Percentiles rank a stretch among this genome's conserved stretches.
Conservation (phyloP, 2,888 invertebrate species). For the Dromius quadrimaculatus region DNA sequence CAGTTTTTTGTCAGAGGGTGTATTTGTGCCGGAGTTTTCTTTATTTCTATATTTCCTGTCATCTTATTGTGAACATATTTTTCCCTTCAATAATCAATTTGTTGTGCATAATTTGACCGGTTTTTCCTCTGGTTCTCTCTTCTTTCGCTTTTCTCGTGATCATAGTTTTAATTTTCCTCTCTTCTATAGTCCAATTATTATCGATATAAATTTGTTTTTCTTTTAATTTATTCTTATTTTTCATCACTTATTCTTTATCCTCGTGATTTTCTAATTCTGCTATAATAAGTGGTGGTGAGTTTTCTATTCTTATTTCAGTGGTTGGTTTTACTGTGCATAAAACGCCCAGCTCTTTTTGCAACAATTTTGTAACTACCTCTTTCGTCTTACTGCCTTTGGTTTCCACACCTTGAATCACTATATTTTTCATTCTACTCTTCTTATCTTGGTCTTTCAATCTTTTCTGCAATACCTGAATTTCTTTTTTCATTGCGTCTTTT, state of each 20-base stretch:
- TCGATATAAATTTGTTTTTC: background rate
- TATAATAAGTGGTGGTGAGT: background rate
- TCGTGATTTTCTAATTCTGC: background rate
- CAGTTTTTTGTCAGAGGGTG: background rate
- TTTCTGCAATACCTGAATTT: slow-evolving; percentile 1
- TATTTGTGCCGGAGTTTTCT: background rate
- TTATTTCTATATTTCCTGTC: background rate
- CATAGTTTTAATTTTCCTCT: background rate
- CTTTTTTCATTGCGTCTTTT: background rate
- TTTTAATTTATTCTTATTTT: slow-evolving; percentile 6
- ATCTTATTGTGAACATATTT: background rate
- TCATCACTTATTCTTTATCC: slow-evolving; percentile 4
- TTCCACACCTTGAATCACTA: background rate
- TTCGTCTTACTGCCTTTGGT: background rate
- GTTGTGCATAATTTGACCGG: background rate
- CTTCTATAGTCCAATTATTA: background rate
- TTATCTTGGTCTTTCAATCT: background rate
- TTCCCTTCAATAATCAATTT: background rate
- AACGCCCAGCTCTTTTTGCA: background rate
- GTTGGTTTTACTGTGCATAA: background rate
- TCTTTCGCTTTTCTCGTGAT: background rate
- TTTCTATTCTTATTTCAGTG: background rate
- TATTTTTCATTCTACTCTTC: background rate
- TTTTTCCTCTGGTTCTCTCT: background rate
- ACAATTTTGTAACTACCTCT: background rate